phyloP scores from a whole-genome alignment of 1,140 invertebrate species.

The Rhagoletis pomonella region DNA sequence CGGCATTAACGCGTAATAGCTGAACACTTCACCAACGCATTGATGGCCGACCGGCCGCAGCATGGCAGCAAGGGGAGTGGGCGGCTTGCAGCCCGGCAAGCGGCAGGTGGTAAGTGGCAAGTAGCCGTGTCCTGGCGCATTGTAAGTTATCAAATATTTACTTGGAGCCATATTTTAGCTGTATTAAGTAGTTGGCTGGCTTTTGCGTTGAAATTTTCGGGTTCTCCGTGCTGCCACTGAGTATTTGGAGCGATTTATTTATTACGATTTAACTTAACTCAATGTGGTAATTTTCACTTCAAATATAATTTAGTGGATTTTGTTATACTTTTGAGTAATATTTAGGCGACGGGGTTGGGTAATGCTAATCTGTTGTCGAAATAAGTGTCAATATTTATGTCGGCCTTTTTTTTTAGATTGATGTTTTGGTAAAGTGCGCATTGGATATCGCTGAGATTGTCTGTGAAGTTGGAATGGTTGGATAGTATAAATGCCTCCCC shows the following conservation, averaged over 20 bases:
- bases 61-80: not conserved
- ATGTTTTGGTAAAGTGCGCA: too few relatives aligned
- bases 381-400: not conserved
- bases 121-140: not conserved
- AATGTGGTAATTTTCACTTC: constrained; percentile 45
- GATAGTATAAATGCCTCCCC: too few relatives aligned
- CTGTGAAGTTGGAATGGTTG: too few relatives aligned
- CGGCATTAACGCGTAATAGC: constrained; percentile 32
- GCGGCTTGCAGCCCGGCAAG: not conserved
- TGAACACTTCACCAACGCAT: constrained; percentile 36
- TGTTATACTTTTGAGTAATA: too few relatives aligned
- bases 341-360: not conserved
- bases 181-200: constrained; percentile 8
- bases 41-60: not conserved
- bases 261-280: constrained; percentile 33
- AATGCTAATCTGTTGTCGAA: not conserved
- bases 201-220: constrained; percentile 12
- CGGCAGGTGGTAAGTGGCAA: too few relatives aligned
- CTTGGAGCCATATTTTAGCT: constrained; percentile 43
- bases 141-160: constrained; percentile 51
- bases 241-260: not conserved
- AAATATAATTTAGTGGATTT: constrained; percentile 39
- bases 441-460: too few relatives aligned
- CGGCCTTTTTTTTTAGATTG: too few relatives aligned
- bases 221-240: not conserved